Percentiles rank a stretch among this genome's conserved stretches.
Evolutionary conservation across 1,140 invertebrate genomes (phyloP).

Genomic region (Brachionus asplanchnoidis): DNA sequence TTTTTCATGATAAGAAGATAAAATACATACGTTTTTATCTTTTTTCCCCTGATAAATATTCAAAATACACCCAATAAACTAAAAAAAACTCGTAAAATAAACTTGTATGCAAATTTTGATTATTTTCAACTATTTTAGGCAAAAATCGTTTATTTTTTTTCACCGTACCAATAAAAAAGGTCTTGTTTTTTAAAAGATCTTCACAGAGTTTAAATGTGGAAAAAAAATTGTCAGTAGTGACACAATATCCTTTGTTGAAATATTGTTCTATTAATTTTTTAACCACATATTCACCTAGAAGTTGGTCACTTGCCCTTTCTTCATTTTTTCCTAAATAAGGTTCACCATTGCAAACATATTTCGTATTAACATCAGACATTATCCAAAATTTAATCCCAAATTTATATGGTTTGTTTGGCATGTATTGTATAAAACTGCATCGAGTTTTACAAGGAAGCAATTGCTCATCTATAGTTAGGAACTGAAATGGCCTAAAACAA

Average conservation of each 20-base stretch:
- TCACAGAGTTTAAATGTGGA: background rate
- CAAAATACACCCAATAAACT: background rate
- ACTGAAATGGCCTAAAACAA: background rate
- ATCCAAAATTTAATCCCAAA: background rate
- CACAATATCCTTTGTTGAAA: background rate
- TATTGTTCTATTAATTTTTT: background rate
- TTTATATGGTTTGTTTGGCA: background rate
- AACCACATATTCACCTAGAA: background rate
- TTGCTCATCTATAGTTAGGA: background rate
- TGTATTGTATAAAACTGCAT: background rate
- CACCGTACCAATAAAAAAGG: background rate
- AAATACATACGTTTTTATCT: background rate
- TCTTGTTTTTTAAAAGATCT: background rate
- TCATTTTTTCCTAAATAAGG: background rate
- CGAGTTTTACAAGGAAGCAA: background rate
- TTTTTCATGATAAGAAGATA: background rate
- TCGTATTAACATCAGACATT: background rate
- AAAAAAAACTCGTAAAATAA: background rate
- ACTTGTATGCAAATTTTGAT: background rate
- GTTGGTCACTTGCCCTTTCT: background rate
- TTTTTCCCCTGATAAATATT: background rate
- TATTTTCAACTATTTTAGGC: background rate
- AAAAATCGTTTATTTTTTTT: background rate
- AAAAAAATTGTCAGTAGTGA: background rate
- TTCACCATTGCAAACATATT: background rate